Conservation (phyloP, 2,888 invertebrate species). For the Philopedon plagiatum region DNA sequence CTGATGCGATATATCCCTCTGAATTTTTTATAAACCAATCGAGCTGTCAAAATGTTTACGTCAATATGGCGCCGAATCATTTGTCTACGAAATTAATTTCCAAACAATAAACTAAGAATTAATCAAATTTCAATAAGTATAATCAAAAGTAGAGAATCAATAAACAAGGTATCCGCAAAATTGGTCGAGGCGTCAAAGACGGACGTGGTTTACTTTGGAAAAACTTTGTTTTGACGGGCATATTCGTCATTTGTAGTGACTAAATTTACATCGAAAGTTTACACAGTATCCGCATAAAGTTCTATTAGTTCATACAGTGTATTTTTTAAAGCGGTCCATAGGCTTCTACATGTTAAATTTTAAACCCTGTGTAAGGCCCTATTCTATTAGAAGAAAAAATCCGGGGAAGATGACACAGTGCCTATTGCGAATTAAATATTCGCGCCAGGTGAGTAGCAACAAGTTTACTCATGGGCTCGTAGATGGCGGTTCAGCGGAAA, state of each 20-base stretch:
- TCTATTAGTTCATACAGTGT: no score
- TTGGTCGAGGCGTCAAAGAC: constrained; percentile 29
- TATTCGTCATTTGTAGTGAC: constrained; percentile 12
- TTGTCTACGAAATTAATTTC: constrained; percentile 34
- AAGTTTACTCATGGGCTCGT: no score
- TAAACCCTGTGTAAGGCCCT: no score
- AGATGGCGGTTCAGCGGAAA: no score
- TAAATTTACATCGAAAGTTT: constrained; percentile 1
- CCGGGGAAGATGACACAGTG: no score
- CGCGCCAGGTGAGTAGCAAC: no score
- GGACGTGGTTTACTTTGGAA: constrained; percentile 33
- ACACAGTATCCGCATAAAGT: no score
- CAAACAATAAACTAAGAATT: constrained; percentile 39
- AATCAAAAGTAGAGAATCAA: constrained; percentile 30
- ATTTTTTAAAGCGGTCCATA: no score
- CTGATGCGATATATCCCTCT: constrained; percentile 1
- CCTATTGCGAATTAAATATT: no score
- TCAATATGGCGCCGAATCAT: constrained; percentile 33
- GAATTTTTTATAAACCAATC: constrained; percentile 23
- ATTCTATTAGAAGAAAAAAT: no score
- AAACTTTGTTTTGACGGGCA: constrained; percentile 28
- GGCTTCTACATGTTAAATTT: no score
- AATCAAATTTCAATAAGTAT: constrained; percentile 36
- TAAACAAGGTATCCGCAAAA: constrained; percentile 40
- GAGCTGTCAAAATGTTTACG: constrained; percentile 31